Base-by-base conservation (phyloP, 2,113 vertebrate genomes). In the Anoura caudifer region DNA sequence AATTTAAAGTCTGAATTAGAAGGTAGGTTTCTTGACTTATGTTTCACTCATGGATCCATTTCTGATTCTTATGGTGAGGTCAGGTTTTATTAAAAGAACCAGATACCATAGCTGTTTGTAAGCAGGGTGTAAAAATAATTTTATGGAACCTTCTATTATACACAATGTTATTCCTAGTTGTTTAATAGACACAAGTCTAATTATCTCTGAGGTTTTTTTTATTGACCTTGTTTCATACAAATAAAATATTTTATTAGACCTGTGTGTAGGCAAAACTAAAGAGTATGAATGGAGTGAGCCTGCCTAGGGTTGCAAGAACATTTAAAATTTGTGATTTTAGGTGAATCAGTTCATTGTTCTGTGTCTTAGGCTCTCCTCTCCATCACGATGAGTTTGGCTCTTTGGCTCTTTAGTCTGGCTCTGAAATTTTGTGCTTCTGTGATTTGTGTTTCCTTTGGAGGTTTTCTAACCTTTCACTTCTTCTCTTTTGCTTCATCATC, bases 41-140 rank as follows among this genome's bases (percentile, higher is more conserved):
- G 38, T 85, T 89, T 92, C 7, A 65, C 79, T 90, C 54, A 67
- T 73, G 28, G 20, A 67, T 81, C 65, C 17, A 41, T 85, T 89
- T 89, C 41, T 89, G 12, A 92, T 95, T 92, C 67, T 73, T 88
- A 83, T 17, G 70, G 36, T 73, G 28, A 79, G 8, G 16, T 56
- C 54, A 77, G 26, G 7, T 80, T 95, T 95, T 95, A 75, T 81
- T 75, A 75, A 80, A 89, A 92, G 54, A 90, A 90, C 33, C 16
- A 72, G 63, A 59, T 73, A 92, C 19, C 3, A 76, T 24, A 90
- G 20, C 31, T 87, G 31, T 3, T 70, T 43, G 88, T 38, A 77
- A 38, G 10, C n/a, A 91, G 24, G 24, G 14, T 24, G 3, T 67
- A 91, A 87, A 82, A 83, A 79, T 54, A 77, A 38, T 80, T 80